Conservation (phyloP, 2,113 vertebrate species). For the Aleadryas rufinucha region DNA sequence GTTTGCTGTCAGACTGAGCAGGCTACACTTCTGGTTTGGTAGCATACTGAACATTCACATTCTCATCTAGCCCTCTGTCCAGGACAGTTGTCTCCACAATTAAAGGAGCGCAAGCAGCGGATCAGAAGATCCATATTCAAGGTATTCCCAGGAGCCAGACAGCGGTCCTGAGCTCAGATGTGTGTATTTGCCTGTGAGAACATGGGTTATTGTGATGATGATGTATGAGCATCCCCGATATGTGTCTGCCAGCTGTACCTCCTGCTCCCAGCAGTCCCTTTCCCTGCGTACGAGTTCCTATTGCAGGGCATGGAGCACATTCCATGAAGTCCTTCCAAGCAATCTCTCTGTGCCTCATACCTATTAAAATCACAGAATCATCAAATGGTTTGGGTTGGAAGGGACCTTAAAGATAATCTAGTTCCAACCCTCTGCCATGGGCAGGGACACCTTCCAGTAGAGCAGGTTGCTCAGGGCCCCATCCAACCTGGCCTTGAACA, state of each 20-base stretch:
- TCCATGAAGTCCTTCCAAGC: background rate
- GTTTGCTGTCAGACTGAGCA: background rate
- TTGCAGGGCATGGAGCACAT: accelerated
- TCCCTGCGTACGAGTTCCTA: background rate
- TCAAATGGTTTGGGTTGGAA: background rate
- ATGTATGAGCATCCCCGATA: background rate
- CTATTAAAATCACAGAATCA: background rate
- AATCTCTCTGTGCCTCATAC: background rate
- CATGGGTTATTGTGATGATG: background rate
- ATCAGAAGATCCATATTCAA: background rate
- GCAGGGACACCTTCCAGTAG: background rate
- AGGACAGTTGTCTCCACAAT: background rate
- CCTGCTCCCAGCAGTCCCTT: background rate
- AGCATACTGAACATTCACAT: background rate
- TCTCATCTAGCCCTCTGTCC: background rate
- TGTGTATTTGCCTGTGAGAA: background rate
- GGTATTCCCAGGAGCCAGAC: background rate
- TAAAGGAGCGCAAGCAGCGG: background rate
- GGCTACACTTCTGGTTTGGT: background rate
- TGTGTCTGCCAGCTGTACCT: background rate
- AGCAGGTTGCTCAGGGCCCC: background rate
- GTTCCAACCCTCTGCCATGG: background rate
- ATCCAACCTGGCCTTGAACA: background rate
- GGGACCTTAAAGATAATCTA: background rate
- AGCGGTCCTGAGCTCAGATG: background rate